Percentiles rank a stretch among this genome's conserved stretches.
phyloP scores from a whole-genome alignment of 2,113 vertebrate species.

The Microtus pennsylvanicus region DNA sequence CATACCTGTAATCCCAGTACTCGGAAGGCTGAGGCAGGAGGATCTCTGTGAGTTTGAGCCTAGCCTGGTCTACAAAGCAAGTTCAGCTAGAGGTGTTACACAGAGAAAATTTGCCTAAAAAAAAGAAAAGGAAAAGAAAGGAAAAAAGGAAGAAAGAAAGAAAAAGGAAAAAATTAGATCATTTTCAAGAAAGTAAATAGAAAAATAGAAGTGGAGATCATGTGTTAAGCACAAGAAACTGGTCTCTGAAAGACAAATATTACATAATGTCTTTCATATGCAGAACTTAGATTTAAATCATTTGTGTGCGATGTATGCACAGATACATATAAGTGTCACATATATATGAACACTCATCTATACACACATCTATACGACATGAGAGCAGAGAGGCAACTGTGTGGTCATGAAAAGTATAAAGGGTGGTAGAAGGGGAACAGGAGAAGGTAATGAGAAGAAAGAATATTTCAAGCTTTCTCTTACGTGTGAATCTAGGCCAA shows the following conservation, averaged over 20 bases:
- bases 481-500: not conserved
- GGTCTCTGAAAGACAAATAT: not conserved
- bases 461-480: not conserved
- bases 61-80: not conserved
- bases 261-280: not conserved
- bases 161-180: too few relatives aligned
- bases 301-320: too few relatives aligned
- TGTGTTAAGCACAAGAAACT: not conserved
- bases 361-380: too few relatives aligned
- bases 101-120: not conserved
- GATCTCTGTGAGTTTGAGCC: not conserved
- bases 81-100: not conserved
- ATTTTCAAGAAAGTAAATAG: not conserved
- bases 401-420: not conserved
- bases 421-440: too few relatives aligned
- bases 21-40: not conserved
- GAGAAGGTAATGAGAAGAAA: not conserved
- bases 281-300: not conserved
- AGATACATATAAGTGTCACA: not conserved
- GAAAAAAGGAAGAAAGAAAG: not conserved
- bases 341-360: not conserved
- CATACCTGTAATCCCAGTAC: not conserved
- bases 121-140: not conserved
- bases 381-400: not conserved
- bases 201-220: not conserved